A percentile compares a stretch with the other conserved stretches of the same genome.
phyloP scores from a whole-genome alignment of 2,113 vertebrate species.

The Oreochromis tanganicae region DNA sequence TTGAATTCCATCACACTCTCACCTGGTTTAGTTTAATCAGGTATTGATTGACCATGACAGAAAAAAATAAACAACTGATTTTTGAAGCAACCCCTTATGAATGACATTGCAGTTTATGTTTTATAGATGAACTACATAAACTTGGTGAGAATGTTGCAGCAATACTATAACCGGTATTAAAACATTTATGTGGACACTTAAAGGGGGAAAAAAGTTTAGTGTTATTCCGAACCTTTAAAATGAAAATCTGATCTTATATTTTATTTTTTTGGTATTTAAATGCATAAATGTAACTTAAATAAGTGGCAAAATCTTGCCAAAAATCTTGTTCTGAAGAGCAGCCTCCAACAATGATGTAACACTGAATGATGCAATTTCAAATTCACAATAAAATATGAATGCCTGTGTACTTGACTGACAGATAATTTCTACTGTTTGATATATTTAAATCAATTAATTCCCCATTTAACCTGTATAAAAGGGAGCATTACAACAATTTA shows the following conservation, averaged over 20 bases:
- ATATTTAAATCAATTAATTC: background rate
- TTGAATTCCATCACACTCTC: background rate
- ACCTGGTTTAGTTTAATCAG: background rate
- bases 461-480: background rate
- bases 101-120: background rate
- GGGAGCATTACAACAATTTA: background rate
- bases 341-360: background rate
- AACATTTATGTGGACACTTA: background rate
- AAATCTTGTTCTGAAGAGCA: background rate
- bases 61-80: background rate
- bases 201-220: rapidly evolving
- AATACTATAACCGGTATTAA: background rate
- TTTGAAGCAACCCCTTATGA: background rate
- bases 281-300: background rate
- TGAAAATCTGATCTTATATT: background rate
- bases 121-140: background rate
- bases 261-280: background rate
- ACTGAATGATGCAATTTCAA: background rate
- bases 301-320: background rate
- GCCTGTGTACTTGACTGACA: background rate
- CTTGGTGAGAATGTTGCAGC: background rate
- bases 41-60: background rate
- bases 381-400: background rate
- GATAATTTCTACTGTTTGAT: background rate
- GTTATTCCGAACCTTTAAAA: background rate